Evolutionary conservation across 92 coral and sea anemone genomes (phyloP).

Genomic region (Zoanthus sansibaricus): DNA sequence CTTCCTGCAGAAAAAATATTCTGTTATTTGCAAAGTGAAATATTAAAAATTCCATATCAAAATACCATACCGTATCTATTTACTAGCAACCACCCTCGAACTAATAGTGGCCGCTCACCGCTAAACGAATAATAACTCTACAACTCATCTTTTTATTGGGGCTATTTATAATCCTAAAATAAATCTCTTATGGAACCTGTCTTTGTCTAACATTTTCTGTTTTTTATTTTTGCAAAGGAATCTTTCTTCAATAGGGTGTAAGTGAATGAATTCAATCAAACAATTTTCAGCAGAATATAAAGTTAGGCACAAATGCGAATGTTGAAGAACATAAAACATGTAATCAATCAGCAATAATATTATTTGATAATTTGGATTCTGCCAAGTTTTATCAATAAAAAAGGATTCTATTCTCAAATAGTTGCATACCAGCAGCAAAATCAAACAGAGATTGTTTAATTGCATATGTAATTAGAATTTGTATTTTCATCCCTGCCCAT

Average conservation of each 20-base stretch:
- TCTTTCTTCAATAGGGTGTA: not conserved
- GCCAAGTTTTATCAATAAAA: constrained; percentile 11
- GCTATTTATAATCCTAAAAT: not conserved
- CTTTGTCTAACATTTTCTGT: not conserved
- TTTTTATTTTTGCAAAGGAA: not conserved
- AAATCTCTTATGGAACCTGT: not conserved
- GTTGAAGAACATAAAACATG: not conserved
- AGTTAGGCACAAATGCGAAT: not conserved
- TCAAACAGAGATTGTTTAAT: not conserved
- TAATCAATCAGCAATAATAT: not conserved
- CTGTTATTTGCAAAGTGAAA: not conserved
- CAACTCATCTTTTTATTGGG: not conserved
- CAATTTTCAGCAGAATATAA: not conserved
- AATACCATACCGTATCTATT: not conserved
- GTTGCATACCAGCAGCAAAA: constrained; percentile 6
- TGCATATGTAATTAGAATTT: constrained; percentile 16
- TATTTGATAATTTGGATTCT: constrained; percentile 16
- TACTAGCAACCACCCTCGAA: not conserved
- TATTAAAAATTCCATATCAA: not conserved
- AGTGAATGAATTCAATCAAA: not conserved
- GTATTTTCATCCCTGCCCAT: constrained; percentile 14
- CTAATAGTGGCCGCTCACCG: no score
- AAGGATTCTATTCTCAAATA: not conserved
- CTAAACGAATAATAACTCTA: no score
- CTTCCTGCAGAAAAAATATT: constrained; percentile 17